Evolutionary conservation across 2,797 vertebrate species (phyloP).

Genomic region (Xerus rutilus): DNA sequence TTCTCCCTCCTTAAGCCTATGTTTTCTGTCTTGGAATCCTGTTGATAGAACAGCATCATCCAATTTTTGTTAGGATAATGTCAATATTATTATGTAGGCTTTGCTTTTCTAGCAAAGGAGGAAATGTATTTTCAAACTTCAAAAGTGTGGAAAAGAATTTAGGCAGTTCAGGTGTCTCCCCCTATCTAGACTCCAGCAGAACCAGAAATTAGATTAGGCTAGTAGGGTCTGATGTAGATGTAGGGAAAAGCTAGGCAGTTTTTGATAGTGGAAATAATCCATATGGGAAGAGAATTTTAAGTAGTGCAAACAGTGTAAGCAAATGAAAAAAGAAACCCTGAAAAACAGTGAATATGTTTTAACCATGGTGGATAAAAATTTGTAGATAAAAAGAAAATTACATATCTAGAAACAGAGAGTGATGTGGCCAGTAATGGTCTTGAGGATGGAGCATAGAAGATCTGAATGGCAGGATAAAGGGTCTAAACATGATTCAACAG

Average conservation of each 20-base stretch:
- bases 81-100: constrained; percentile 6
- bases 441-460: not conserved
- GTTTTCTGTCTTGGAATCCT: constrained; percentile 59
- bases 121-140: constrained; percentile 30
- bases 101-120: constrained; percentile 45
- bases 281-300: constrained; percentile 12
- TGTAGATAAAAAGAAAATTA: not conserved
- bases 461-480: not conserved
- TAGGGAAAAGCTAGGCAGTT: not conserved
- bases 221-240: not conserved
- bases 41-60: constrained; percentile 7
- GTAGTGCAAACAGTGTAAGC: not conserved
- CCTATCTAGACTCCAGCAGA: not conserved
- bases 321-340: not conserved
- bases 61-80: constrained; percentile 59
- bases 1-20: constrained; percentile 18
- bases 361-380: constrained; percentile 55
- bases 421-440: not conserved
- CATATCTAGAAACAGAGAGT: constrained; percentile 41
- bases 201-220: constrained; percentile 48
- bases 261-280: not conserved
- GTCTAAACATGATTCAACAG: not conserved
- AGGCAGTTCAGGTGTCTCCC: not conserved
- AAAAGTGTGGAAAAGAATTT: constrained; percentile 43
- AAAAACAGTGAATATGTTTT: constrained; percentile 18